Percentiles rank a stretch among this genome's conserved stretches.
Evolutionary conservation across 2,113 vertebrate species (phyloP).

Genomic region (Psophia crepitans): DNA sequence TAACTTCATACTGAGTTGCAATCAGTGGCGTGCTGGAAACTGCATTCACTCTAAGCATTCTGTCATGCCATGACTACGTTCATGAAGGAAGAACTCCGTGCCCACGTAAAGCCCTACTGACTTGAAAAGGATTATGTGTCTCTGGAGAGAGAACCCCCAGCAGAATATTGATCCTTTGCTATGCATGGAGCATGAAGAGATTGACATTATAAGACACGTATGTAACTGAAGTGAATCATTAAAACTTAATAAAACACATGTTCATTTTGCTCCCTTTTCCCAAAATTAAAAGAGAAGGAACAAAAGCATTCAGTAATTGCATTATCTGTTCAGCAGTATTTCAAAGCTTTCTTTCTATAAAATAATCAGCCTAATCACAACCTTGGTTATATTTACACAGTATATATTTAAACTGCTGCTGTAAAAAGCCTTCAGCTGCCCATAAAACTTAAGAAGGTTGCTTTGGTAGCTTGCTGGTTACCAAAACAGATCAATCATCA

Average conservation of each 20-base stretch:
- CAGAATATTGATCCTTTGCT: neutral
- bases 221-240: neutral
- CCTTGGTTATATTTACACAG: neutral
- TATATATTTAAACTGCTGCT: neutral
- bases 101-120: neutral
- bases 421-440: neutral
- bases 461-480: neutral
- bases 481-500: neutral
- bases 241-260: neutral
- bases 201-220: neutral
- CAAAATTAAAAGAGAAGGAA: neutral
- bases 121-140: neutral
- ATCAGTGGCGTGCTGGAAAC: neutral
- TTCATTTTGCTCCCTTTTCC: neutral
- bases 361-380: neutral
- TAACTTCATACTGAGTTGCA: neutral
- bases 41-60: neutral
- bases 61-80: accelerated
- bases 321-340: neutral
- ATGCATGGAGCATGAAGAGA: neutral
- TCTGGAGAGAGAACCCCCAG: neutral
- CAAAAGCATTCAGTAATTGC: neutral
- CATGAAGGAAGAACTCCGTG: neutral
- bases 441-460: neutral
- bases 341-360: neutral